Evolutionary conservation across 2,113 vertebrate genomes (phyloP).

Genomic region (Tor tambroides): DNA sequence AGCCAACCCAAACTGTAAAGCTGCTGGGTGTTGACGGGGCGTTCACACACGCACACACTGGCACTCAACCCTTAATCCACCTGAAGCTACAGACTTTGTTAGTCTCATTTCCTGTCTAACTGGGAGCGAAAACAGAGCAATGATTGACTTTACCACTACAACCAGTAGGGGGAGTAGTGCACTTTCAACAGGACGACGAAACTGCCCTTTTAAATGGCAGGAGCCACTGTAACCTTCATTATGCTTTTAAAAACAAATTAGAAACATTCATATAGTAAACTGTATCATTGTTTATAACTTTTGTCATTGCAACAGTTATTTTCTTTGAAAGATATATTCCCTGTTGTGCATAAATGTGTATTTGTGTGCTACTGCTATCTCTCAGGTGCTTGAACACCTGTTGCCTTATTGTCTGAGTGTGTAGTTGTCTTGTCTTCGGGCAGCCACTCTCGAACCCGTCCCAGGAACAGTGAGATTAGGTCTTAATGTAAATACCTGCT

Average conservation of each 20-base stretch:
- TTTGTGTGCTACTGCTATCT: conserved; percentile 23
- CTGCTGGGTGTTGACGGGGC: background rate
- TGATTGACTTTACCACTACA: conserved; percentile 12
- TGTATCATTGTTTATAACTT: background rate
- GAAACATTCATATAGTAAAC: background rate
- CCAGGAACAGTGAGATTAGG: background rate
- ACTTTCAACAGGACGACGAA: conserved; percentile 39
- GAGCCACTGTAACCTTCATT: background rate
- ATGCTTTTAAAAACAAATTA: background rate
- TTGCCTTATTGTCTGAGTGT: conserved; percentile 63
- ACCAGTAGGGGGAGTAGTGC: conserved; percentile 15
- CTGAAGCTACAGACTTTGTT: background rate
- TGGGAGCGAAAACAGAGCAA: conserved; percentile 21
- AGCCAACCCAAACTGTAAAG: conserved; percentile 85
- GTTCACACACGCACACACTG: conserved; percentile 14
- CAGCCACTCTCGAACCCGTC: background rate
- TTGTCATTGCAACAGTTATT: background rate
- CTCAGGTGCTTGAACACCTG: conserved; percentile 36
- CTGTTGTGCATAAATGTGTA: background rate
- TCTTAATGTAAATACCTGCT: conserved; percentile 15
- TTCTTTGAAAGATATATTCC: conserved; percentile 31
- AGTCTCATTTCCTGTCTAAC: conserved; percentile 1
- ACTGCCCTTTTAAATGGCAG: conserved; percentile 19
- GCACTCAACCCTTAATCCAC: background rate
- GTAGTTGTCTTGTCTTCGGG: conserved; percentile 22